A percentile compares a stretch with the other conserved stretches of the same genome.
phyloP scores from a whole-genome alignment of 2,113 vertebrate species.

The Columba livia region DNA sequence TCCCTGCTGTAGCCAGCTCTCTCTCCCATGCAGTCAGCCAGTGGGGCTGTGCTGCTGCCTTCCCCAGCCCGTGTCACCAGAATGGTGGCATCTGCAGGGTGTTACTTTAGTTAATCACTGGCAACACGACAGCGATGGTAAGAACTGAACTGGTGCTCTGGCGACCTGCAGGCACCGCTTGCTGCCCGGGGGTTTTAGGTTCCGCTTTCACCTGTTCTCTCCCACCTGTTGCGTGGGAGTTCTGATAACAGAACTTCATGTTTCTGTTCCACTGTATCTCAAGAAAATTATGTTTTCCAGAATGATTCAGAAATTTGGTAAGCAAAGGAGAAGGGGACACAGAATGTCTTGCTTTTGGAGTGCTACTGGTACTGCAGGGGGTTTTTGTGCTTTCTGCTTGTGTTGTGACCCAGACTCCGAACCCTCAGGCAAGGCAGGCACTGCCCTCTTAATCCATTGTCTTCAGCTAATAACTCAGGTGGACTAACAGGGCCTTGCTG shows the following conservation, averaged over 20 bases:
- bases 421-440: neutral
- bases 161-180: neutral
- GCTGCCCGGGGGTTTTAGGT: neutral
- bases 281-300: neutral
- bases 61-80: neutral
- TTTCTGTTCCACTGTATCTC: neutral
- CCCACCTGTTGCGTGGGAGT: neutral
- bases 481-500: neutral
- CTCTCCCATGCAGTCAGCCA: neutral
- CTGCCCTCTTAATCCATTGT: neutral
- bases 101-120: neutral
- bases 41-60: neutral
- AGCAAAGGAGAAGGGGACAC: neutral
- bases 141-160: neutral
- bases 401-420: neutral
- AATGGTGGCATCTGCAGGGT: neutral
- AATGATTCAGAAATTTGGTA: conserved; percentile 1
- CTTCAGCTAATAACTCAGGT: neutral
- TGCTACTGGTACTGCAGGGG: neutral
- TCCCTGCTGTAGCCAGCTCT: neutral
- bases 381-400: neutral
- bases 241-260: neutral
- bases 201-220: neutral
- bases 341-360: neutral
- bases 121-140: neutral